Conservation (phyloP, 1,140 invertebrate genomes). For the Hermetia illucens region DNA sequence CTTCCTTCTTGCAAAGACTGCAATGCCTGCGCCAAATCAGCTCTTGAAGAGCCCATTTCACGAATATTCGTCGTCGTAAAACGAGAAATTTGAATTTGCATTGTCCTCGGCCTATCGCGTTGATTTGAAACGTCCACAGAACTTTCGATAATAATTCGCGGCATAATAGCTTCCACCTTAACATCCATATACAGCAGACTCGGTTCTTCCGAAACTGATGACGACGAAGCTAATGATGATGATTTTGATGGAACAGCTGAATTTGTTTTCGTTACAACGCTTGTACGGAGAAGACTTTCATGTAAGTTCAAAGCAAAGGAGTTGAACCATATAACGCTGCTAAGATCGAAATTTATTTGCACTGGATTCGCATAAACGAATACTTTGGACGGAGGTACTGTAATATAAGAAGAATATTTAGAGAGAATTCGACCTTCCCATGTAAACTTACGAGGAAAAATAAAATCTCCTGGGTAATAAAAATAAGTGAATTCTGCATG, state of each 20-base stretch:
- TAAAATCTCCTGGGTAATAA: slow-evolving; percentile 88
- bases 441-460: slow-evolving; percentile 68
- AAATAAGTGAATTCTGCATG: slow-evolving; percentile 95
- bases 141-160: slow-evolving; percentile 39
- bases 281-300: slow-evolving; percentile 45
- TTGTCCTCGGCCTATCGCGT: slow-evolving; percentile 55
- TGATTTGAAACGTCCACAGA: slow-evolving; percentile 23
- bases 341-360: slow-evolving; percentile 67
- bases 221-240: slow-evolving; percentile 15
- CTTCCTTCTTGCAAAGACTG: slow-evolving; percentile 56
- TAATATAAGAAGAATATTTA: slow-evolving; percentile 20
- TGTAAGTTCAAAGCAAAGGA: slow-evolving; percentile 82
- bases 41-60: slow-evolving; percentile 50
- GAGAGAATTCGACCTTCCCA: slow-evolving; percentile 3
- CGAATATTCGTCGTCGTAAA: slow-evolving; percentile 66
- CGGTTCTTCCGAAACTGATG: slow-evolving; percentile 25
- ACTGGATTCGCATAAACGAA: slow-evolving; percentile 83
- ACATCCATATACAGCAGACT: slow-evolving; percentile 67
- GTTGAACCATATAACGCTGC: slow-evolving; percentile 83
- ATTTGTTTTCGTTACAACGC: slow-evolving; percentile 22
- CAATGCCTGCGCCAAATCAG: slow-evolving; percentile 57
- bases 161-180: slow-evolving; percentile 79
- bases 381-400: slow-evolving; percentile 84
- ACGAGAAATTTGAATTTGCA: slow-evolving; percentile 67
- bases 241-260: slow-evolving; percentile 4